Conservation (phyloP, 2,888 invertebrate genomes). For the Xestia c-nigrum region DNA sequence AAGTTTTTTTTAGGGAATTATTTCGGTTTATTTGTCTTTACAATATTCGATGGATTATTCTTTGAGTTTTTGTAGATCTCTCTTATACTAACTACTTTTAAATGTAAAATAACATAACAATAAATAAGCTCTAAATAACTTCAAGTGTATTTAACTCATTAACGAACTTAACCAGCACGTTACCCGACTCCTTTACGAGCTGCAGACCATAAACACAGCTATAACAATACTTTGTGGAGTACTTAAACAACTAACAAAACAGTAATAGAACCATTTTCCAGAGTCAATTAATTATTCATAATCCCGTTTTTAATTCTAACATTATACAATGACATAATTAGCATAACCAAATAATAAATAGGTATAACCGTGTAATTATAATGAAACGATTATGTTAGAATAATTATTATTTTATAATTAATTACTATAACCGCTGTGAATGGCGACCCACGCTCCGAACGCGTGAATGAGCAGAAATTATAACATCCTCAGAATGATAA, state of each 20-base stretch:
- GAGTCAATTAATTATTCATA: background rate
- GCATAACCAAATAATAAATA: slow-evolving; percentile 8
- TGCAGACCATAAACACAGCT: slow-evolving; percentile 23
- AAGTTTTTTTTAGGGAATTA: background rate
- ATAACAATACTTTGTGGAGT: slow-evolving; percentile 4
- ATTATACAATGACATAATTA: background rate
- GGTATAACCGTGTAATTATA: background rate
- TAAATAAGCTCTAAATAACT: no score
- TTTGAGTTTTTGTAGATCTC: background rate
- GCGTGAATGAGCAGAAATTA: slow-evolving; percentile 72
- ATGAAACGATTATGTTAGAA: slow-evolving; percentile 8
- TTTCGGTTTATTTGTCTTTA: background rate
- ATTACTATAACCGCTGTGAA: slow-evolving; percentile 54
- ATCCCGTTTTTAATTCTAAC: background rate
- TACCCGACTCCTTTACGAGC: background rate
- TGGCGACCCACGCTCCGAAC: slow-evolving; percentile 65
- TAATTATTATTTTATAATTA: slow-evolving; percentile 9
- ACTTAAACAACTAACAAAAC: slow-evolving; percentile 19
- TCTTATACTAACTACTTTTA: background rate
- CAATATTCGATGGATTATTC: no score
- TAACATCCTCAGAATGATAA: slow-evolving; percentile 73
- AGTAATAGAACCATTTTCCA: background rate
- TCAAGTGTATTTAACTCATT: background rate
- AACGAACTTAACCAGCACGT: background rate
- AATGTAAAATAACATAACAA: no score